Evolutionary conservation across 2,113 vertebrate genomes (phyloP), one percentile per base, ranked within the genome.

Genomic region (Stercorarius parasiticus): DNA sequence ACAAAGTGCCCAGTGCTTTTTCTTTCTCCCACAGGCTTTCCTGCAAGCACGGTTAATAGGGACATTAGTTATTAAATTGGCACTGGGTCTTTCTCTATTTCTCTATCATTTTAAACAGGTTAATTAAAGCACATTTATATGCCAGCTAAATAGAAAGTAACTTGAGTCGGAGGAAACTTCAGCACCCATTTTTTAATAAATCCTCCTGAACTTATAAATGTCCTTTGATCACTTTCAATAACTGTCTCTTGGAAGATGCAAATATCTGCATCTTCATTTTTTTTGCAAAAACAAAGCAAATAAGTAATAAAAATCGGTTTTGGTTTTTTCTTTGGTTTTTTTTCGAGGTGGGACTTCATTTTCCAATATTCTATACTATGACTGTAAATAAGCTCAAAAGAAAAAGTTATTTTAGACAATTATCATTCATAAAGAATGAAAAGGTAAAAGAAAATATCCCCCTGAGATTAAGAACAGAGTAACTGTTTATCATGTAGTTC

Each of bases 31-130:
- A 71, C 34, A 88, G 94, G 79, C 34, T 95, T 90, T 92, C 26
- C 66, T 89, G 70, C n/a, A 92, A 42, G 22, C 32, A 59, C 1
- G 4, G 30, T 66, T 95, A 88, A 93, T n/a, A 81, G 8, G 38
- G 29, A 58, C 64, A 86, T 90, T 52, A 94, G 40, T 94, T 96
- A 95, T 91, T 78, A 95, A 92, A 59, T 38, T 86, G 83, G 64
- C 80, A 81, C 10, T 52, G 76, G 1, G 15, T 88, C 67, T 91
- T 73, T 74, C 72, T 76, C 81, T 77, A 25, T 93, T 97, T 95
- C 74, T 94, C 53, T 95, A 71, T 73, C 38, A 59, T 88, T 92
- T 93, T 88, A 84, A 93, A 77, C 83, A 92, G 56, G 61, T 88
- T 90, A 94, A 88, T 90, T 92, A 86, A 78, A 95, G 30, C 27